Conservation (phyloP, 2,113 vertebrate species). For the Agapornis roseicollis region DNA sequence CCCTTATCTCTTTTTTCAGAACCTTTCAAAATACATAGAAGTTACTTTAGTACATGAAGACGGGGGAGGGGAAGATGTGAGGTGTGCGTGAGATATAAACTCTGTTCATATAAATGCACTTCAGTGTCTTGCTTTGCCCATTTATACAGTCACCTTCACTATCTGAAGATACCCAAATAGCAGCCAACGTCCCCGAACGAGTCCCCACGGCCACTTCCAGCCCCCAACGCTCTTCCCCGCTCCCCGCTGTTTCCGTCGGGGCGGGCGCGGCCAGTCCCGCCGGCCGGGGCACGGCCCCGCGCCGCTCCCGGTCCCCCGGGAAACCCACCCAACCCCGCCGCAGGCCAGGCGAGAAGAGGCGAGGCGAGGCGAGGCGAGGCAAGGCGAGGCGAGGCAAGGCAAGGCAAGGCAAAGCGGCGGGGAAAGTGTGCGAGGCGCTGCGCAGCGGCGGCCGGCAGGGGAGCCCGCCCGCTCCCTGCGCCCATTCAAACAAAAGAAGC, state of each 20-base stretch:
- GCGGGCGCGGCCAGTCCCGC: neutral
- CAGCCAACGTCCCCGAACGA: neutral
- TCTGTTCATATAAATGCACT: neutral
- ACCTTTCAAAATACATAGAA: neutral
- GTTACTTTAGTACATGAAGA: neutral
- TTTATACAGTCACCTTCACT: neutral
- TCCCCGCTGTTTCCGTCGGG: neutral
- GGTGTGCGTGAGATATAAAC: accelerated
- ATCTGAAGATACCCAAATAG: accelerated
- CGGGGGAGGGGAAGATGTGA: accelerated
- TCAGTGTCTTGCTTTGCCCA: too few species aligned
- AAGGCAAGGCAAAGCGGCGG: neutral
- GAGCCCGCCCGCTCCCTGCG: conserved; percentile 69
- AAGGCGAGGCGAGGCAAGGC: neutral
- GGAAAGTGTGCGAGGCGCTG: neutral
- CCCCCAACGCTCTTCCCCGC: neutral
- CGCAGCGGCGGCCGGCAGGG: conserved; percentile 67
- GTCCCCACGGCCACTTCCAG: neutral
- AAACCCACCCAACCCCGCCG: neutral
- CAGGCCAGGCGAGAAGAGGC: neutral
- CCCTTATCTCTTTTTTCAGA: neutral
- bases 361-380: neutral
- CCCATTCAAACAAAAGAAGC: conserved; percentile 78
- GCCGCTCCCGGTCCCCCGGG: neutral
- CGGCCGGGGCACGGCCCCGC: neutral